Conservation (phyloP, 2,113 vertebrate species). For the Syngnathus floridae region DNA sequence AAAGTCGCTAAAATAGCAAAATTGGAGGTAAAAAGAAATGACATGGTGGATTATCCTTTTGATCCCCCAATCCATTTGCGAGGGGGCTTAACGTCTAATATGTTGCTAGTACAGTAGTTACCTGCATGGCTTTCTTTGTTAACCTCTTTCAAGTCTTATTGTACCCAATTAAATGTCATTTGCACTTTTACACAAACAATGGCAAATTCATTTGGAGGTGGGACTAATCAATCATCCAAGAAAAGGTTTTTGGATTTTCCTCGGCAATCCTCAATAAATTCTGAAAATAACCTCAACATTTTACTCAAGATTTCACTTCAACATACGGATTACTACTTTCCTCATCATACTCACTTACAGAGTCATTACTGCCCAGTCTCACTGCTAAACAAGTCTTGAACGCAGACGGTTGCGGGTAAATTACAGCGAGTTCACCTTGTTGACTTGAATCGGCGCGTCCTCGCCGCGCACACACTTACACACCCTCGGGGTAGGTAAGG, state of each 20-base stretch:
- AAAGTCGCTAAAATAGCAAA: constrained; percentile 39
- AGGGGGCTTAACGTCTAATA: constrained; percentile 33
- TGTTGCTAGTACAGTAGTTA: constrained; percentile 49
- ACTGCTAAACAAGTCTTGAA: constrained; percentile 12
- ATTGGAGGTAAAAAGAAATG: constrained; percentile 46
- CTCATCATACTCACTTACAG: background rate
- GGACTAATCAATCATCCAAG: no score
- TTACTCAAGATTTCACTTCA: background rate
- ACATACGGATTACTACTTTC: background rate
- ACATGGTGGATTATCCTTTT: constrained; percentile 58
- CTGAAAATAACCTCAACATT: no score
- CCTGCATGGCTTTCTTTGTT: constrained; percentile 17
- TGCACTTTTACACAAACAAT: background rate
- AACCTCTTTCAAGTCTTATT: background rate
- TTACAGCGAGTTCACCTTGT: constrained; percentile 32
- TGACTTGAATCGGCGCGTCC: constrained; percentile 30
- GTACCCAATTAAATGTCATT: background rate
- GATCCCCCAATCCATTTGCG: constrained; percentile 49
- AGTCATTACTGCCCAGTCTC: constrained; percentile 14
- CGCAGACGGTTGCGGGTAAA: constrained; percentile 26
- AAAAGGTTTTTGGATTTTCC: background rate
- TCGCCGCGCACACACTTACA: constrained; percentile 12
- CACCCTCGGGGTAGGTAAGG: constrained; percentile 23
- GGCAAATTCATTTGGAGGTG: background rate
- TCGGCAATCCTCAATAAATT: background rate